These are phyloP conservation scores for Gadus macrocephalus DNA, from an alignment of 2,113 vertebrate species.

Conservation along the genomic window DNA sequence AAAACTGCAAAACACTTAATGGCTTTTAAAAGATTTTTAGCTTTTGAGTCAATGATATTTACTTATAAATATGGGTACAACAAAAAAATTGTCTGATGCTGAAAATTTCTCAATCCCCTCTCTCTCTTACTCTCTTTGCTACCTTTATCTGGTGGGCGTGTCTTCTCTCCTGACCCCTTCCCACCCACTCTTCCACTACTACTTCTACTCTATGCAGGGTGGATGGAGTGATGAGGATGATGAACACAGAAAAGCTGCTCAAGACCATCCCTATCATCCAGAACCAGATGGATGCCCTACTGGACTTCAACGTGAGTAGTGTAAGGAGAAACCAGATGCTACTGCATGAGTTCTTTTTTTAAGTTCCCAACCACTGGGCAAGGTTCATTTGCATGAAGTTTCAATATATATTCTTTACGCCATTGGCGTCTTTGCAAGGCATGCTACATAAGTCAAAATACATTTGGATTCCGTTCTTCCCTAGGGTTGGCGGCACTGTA, in stretches of 20 bases:
- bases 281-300: constrained; percentile 98
- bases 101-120: not conserved
- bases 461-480: too few relatives aligned
- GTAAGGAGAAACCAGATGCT: constrained; percentile 25
- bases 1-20: not conserved
- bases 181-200: constrained; percentile 11
- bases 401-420: too few relatives aligned
- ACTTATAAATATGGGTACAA: not conserved
- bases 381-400: too few relatives aligned
- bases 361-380: too few relatives aligned
- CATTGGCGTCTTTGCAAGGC: too few relatives aligned
- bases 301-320: constrained; percentile 94
- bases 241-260: constrained; percentile 96
- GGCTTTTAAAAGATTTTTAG: not conserved
- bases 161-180: constrained; percentile 1
- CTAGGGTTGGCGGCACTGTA: too few relatives aligned
- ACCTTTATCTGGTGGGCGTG: not conserved
- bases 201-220: constrained; percentile 67
- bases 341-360: too few relatives aligned
- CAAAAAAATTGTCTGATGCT: not conserved
- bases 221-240: constrained; percentile 96
- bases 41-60: not conserved
- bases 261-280: constrained; percentile 99
- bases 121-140: constrained; percentile 5
- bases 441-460: too few relatives aligned